Evolutionary conservation across 2,113 vertebrate species (phyloP).

Genomic region (Leptosomus discolor): DNA sequence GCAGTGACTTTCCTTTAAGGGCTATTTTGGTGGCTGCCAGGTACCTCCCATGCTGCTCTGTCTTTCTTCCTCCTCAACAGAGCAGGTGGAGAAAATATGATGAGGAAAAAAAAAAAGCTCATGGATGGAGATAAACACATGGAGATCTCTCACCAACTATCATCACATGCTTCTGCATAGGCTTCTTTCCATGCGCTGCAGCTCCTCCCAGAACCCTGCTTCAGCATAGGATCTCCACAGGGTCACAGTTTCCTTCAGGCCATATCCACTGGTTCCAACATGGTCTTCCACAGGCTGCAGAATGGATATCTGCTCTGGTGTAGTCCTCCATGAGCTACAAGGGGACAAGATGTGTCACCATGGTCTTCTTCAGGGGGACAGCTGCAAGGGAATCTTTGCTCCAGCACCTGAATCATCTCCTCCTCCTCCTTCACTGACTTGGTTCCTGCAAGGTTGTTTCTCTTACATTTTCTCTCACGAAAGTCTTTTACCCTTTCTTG

Average conservation of each 20-base stretch:
- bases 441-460: background rate
- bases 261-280: background rate
- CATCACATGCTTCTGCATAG: no score
- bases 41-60: background rate
- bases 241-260: background rate
- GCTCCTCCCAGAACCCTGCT: background rate
- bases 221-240: accelerated
- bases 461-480: background rate
- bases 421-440: background rate
- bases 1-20: background rate
- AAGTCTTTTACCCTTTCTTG: background rate
- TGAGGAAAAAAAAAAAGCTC: background rate
- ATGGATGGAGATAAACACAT: background rate
- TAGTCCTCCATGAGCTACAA: background rate
- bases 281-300: background rate
- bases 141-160: background rate
- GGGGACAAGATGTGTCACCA: background rate
- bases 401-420: no score
- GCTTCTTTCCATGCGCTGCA: background rate
- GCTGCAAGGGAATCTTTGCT: background rate
- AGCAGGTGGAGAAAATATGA: background rate
- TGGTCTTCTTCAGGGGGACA: background rate
- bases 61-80: background rate
- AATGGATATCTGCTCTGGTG: background rate
- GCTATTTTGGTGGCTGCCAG: background rate